Conservation (phyloP, 1,140 invertebrate species). For the Drosophila malerkotliana region DNA sequence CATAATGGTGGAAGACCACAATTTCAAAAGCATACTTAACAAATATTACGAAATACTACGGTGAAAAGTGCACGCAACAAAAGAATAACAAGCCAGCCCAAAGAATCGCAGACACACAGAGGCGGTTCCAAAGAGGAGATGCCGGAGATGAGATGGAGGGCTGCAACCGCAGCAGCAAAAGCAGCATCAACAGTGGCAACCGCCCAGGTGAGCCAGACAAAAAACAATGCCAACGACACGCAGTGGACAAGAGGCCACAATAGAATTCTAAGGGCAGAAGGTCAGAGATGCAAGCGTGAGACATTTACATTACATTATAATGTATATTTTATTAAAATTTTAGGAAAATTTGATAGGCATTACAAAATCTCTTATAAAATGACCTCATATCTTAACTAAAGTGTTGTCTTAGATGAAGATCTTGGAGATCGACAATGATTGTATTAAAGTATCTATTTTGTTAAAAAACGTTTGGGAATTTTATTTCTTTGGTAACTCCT, state of each 20-base stretch:
- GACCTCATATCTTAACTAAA: too few relatives aligned
- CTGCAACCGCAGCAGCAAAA: constrained; percentile 23
- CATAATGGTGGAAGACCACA: constrained; percentile 81
- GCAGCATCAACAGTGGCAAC: constrained; percentile 18
- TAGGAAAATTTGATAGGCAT: too few relatives aligned
- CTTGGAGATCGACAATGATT: too few relatives aligned
- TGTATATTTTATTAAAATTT: too few relatives aligned
- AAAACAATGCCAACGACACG: constrained; percentile 71
- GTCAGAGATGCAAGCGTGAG: constrained; percentile 55
- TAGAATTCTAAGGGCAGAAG: constrained; percentile 29
- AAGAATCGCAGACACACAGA: constrained; percentile 21
- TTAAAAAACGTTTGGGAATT: too few relatives aligned
- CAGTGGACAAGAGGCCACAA: constrained; percentile 57
- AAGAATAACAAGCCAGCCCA: constrained; percentile 71
- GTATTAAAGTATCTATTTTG: too few relatives aligned
- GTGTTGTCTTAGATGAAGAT: too few relatives aligned
- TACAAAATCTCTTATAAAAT: too few relatives aligned
- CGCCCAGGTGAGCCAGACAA: constrained; percentile 68
- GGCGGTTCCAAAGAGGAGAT: constrained; percentile 6
- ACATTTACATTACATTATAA: too few relatives aligned
- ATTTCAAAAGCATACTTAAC: constrained; percentile 81
- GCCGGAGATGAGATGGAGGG: constrained; percentile 29
- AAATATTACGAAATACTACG: constrained; percentile 80
- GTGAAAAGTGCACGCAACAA: constrained; percentile 78
- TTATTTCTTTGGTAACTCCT: neutral